Conservation (phyloP, 2,113 vertebrate species). For the western clawed frog (Xenopus tropicalis) region UCB_Xtro_10.0 CM004446.2:52695001-52695500, state of each 20-base stretch:
- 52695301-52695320: constrained; percentile 67
- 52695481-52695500: too few species aligned
- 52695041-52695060: too few species aligned
- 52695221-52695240: constrained; percentile 66
- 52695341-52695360: constrained; percentile 81
- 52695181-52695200: constrained; percentile 49
- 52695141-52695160: too few species aligned
- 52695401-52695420: constrained; percentile 55
- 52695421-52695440: background rate
- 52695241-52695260: constrained; percentile 75
- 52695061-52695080: too few species aligned
- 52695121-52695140: too few species aligned
- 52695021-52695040: too few species aligned
- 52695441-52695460: background rate
- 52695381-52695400: constrained; percentile 47
- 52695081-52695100: too few species aligned
- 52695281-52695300: constrained; percentile 71
- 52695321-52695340: constrained; percentile 70
- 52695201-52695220: constrained; percentile 50
- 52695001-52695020: too few species aligned
- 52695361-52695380: constrained; percentile 61
- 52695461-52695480: too few species aligned
- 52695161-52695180: constrained; percentile 49
- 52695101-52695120: too few species aligned
- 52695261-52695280: constrained; percentile 77